These are phyloP conservation scores for Nebria ingens DNA, from an alignment of 1,140 invertebrate species.

Conservation along the genomic window DNA sequence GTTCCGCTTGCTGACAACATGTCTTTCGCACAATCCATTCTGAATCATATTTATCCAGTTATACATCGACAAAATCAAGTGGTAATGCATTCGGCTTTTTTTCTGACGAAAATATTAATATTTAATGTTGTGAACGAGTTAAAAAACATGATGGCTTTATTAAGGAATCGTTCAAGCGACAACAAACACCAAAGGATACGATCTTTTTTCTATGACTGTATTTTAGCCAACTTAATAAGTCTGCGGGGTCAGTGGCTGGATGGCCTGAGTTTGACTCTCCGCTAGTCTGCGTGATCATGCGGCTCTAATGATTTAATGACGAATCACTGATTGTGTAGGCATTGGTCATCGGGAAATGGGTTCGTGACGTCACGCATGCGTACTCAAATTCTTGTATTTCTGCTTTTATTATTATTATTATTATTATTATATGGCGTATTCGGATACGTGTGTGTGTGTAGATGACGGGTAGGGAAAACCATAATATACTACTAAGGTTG, in stretches of 20 bases:
- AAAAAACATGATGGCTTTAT: not conserved
- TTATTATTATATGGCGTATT: no score
- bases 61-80: no score
- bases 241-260: not conserved
- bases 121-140: not conserved
- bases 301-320: constrained; percentile 7
- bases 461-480: not conserved
- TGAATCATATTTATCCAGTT: no score
- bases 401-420: no score
- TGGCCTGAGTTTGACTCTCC: not conserved
- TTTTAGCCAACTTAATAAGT: not conserved
- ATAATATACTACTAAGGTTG: not conserved
- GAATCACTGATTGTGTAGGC: not conserved
- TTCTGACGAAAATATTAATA: not conserved
- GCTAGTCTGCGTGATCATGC: not conserved
- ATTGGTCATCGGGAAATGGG: not conserved
- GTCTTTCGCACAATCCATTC: no score
- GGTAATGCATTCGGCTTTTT: no score
- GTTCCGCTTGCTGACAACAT: not conserved
- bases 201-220: not conserved
- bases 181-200: not conserved
- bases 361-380: constrained; percentile 1
- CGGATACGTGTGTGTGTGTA: no score
- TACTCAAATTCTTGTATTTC: not conserved
- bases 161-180: no score